Conservation (phyloP, 2,888 invertebrate genomes). For the Hololepta plana region DNA sequence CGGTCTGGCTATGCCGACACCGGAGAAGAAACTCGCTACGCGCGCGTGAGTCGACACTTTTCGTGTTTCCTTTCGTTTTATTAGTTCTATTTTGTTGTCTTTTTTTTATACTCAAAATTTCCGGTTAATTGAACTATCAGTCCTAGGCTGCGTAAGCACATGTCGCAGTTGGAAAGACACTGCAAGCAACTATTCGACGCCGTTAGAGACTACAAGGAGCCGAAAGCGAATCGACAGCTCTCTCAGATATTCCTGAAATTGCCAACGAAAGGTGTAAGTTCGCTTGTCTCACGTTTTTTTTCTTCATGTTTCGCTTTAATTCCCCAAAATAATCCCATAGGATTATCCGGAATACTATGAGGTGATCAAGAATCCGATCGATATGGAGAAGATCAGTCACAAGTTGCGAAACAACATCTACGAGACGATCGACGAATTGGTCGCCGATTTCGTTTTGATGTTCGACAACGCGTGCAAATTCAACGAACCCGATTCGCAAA, state of each 20-base stretch:
- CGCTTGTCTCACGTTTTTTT: constrained; percentile 1
- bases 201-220: constrained; percentile 74
- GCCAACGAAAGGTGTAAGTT: constrained; percentile 63
- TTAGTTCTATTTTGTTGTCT: constrained; percentile 4
- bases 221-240: constrained; percentile 72
- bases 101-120: neutral
- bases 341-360: constrained; percentile 97
- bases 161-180: constrained; percentile 51
- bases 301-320: neutral
- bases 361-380: constrained; percentile 90
- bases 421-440: constrained; percentile 68
- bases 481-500: constrained; percentile 93
- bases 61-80: constrained; percentile 1
- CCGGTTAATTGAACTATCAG: too few species aligned
- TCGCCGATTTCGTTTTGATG: constrained; percentile 81
- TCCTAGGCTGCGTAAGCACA: too few species aligned
- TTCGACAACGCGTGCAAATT: constrained; percentile 95
- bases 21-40: constrained; percentile 23
- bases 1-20: too few species aligned
- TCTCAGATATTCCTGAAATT: constrained; percentile 88
- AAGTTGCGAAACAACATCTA: constrained; percentile 64
- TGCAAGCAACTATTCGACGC: constrained; percentile 75
- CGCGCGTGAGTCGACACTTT: constrained; percentile 23
- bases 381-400: constrained; percentile 84
- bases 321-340: constrained; percentile 19